These are phyloP conservation scores for Microtus oregoni DNA, from an alignment of 2,113 vertebrate species.

Conservation along the genomic window DNA sequence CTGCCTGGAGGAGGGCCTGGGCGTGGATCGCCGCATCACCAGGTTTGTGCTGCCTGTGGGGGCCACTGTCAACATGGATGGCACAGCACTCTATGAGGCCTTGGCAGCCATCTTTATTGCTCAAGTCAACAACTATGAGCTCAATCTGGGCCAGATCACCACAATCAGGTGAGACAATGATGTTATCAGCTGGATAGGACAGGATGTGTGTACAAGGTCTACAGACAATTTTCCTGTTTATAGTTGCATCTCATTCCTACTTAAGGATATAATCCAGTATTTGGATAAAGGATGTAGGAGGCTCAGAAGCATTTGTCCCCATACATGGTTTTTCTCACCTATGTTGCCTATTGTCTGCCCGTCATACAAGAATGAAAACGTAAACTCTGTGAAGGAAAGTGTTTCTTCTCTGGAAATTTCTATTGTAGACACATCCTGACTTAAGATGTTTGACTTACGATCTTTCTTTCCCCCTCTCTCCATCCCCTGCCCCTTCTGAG, in stretches of 20 bases:
- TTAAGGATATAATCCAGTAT: neutral
- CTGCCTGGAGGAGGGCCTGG: slow-evolving; percentile 96
- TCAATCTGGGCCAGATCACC: slow-evolving; percentile 98
- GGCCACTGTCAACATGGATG: slow-evolving; percentile 98
- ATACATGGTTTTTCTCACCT: neutral
- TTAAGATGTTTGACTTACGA: neutral
- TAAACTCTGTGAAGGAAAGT: neutral
- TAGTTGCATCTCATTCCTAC: neutral
- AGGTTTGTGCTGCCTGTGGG: slow-evolving; percentile 96
- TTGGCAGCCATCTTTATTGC: slow-evolving; percentile 98
- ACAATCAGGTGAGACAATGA: slow-evolving; percentile 93
- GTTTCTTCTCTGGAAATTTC: slow-evolving; percentile 4
- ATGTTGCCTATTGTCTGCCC: neutral
- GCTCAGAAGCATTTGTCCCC: neutral
- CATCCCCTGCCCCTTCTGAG: neutral
- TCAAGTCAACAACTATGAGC: slow-evolving; percentile 97
- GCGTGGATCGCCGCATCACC: slow-evolving; percentile 95
- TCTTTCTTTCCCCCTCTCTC: neutral
- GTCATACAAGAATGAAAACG: neutral
- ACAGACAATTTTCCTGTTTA: neutral
- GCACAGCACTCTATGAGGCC: slow-evolving; percentile 96
- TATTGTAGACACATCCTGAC: neutral
- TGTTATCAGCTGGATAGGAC: neutral
- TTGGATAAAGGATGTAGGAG: neutral
- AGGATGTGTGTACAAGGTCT: neutral